A percentile compares a stretch with the other conserved stretches of the same genome.
Evolutionary conservation across 2,888 invertebrate genomes (phyloP).

Genomic region (Exephanes ischioxanthus): DNA sequence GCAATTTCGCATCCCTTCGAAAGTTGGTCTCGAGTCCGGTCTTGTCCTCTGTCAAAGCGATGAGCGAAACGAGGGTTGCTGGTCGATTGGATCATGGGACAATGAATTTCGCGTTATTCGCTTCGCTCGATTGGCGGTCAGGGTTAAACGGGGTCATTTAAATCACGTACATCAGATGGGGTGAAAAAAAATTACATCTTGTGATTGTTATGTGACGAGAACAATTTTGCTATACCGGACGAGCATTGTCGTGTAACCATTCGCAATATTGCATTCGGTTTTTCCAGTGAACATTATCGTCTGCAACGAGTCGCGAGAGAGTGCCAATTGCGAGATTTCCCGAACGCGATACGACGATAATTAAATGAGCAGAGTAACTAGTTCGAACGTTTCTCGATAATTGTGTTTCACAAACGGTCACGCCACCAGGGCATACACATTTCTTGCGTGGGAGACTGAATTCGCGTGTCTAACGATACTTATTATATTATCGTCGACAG

Average conservation of each 20-base stretch:
- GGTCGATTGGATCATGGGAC: background rate
- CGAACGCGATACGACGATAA: background rate
- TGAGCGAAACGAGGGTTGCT: background rate
- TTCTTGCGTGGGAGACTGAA: background rate
- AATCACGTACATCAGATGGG: background rate
- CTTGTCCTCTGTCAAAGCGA: background rate
- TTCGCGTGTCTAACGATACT: background rate
- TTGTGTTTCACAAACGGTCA: background rate
- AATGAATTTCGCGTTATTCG: background rate
- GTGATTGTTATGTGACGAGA: no score
- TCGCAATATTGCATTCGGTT: no score
- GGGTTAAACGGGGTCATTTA: background rate
- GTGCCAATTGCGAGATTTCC: background rate
- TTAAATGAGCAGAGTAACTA: background rate
- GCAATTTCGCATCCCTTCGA: background rate
- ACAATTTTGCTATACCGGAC: no score
- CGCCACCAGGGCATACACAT: background rate
- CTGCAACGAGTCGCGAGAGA: background rate
- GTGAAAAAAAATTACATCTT: no score
- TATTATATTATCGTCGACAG: constrained; percentile 1
- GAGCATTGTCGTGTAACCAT: no score
- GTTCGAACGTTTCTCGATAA: constrained; percentile 18
- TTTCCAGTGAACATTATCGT: background rate
- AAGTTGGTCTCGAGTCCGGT: background rate
- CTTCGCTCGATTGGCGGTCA: background rate